Evolutionary conservation across 2,888 invertebrate species (phyloP), one percentile per base, ranked within the genome.

Genomic region (Copidosoma aretas): DNA sequence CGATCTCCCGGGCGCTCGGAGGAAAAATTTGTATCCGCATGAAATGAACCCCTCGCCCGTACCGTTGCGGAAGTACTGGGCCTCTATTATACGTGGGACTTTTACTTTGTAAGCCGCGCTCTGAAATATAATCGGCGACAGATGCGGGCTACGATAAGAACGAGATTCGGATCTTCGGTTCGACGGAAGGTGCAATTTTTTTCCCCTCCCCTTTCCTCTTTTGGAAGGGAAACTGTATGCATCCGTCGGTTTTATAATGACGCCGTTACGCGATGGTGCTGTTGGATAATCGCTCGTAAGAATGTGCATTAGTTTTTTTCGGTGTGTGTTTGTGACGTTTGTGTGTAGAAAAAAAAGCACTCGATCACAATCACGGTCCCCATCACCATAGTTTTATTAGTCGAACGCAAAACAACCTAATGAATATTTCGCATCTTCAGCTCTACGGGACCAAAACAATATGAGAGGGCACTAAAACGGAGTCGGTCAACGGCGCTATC

Each of bases 1-100:
- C 58, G 43, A 22, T 24, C 58, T 41, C 58, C 12, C 60, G 12
- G 12, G 43, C 22, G 19, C 51, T 3, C 58, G 15, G 59, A 19
- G 61, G 63, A 25, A 63, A 62, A 64, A 71, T 59, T 62, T 57
- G 62, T 62, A 71, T 65, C 25, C 52, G 25, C 15, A 21, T 19
- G 52, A 0, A 58, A 67, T 54, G 24, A 67, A 64, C 61, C 57
- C 49, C 22, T 12, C 49, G 4, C 10, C 19, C 19, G 19, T 22
- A n/a, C n/a, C 58, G 58, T 56, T 46, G 41, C 65, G 68, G 68
- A 69, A 68, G 60, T 68, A 60, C 51, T 43, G 43, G 21, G 2
- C n/a, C 22, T 46, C 57, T 14, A n/a, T n/a, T n/a, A n/a, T n/a
- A n/a, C 24, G 32, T 14, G 8, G 52, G 60, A 68, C 56, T 68